A percentile compares a stretch with the other conserved stretches of the same genome.
phyloP scores from a whole-genome alignment of 2,113 vertebrate genomes.

The Callionymus lyra region DNA sequence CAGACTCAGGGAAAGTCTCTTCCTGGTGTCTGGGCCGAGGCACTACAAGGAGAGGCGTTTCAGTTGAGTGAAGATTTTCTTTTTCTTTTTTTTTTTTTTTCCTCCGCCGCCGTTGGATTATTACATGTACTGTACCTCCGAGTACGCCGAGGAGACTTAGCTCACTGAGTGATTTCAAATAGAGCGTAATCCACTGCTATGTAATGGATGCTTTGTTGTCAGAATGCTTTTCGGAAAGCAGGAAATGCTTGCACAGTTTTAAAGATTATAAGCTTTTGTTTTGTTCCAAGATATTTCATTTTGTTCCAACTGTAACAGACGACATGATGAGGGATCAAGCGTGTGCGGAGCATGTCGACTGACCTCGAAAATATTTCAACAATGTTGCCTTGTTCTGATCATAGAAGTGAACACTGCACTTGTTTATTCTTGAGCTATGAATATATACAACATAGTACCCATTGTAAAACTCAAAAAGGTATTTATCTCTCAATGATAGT shows the following conservation, averaged over 20 bases:
- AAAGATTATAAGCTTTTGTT: constrained; percentile 12
- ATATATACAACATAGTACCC: too few relatives aligned
- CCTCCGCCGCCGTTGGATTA: constrained; percentile 27
- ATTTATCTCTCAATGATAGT: too few relatives aligned
- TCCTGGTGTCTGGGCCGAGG: constrained; percentile 26
- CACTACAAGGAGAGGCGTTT: constrained; percentile 38
- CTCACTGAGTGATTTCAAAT: constrained; percentile 55
- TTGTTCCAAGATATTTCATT: constrained; percentile 6
- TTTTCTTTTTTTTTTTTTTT: constrained; percentile 10
- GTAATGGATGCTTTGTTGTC: constrained; percentile 52
- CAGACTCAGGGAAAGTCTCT: constrained; percentile 26
- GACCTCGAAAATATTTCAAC: too few relatives aligned
- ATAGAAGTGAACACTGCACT: too few relatives aligned
- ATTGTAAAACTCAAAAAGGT: too few relatives aligned
- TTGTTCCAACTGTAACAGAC: constrained; percentile 2
- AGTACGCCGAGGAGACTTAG: constrained; percentile 41
- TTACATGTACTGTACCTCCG: constrained; percentile 50
- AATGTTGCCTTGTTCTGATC: too few relatives aligned
- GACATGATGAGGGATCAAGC: too few relatives aligned
- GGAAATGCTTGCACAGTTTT: constrained; percentile 27
- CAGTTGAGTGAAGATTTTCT: constrained; percentile 36
- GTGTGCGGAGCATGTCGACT: too few relatives aligned
- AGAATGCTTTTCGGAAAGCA: constrained; percentile 30
- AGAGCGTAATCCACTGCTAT: constrained; percentile 50
- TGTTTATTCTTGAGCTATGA: too few relatives aligned